phyloP scores from a whole-genome alignment of 2,113 vertebrate species.

The Syrmaticus mikado region DNA sequence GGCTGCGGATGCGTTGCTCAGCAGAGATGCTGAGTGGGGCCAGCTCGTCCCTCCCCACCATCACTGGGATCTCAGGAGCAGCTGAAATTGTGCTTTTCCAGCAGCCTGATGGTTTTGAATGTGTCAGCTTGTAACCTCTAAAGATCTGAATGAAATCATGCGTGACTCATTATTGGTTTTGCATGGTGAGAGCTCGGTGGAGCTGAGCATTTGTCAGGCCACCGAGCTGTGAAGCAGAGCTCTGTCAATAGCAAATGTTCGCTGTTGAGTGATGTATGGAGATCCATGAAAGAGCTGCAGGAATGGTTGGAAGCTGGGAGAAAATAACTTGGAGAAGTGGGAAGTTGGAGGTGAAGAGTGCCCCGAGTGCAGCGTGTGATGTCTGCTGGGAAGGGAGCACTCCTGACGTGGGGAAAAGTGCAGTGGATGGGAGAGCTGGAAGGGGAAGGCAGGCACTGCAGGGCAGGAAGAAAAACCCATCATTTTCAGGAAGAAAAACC shows the following conservation, averaged over 20 bases:
- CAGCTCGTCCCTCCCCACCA: accelerated
- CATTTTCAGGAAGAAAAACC: background rate
- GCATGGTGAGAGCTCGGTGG: background rate
- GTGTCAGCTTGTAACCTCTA: background rate
- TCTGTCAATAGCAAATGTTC: background rate
- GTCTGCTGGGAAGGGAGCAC: background rate
- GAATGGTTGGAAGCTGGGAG: background rate
- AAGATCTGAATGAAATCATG: background rate
- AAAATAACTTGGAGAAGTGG: background rate
- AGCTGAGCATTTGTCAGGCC: accelerated
- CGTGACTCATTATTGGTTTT: accelerated
- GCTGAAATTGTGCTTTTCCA: background rate
- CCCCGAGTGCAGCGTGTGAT: background rate
- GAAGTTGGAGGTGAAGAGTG: background rate
- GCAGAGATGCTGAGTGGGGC: background rate
- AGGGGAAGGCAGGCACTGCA: background rate
- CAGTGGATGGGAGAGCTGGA: background rate
- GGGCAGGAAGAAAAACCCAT: background rate
- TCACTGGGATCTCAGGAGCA: background rate
- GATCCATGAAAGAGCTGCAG: background rate
- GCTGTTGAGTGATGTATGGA: background rate
- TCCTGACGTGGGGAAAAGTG: background rate
- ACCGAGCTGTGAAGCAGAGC: background rate
- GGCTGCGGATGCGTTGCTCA: too few species aligned
- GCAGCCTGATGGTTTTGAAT: background rate